These are phyloP conservation scores for Styela plicata DNA, from an alignment of 23 tunicate species.

Conservation along the genomic window DNA sequence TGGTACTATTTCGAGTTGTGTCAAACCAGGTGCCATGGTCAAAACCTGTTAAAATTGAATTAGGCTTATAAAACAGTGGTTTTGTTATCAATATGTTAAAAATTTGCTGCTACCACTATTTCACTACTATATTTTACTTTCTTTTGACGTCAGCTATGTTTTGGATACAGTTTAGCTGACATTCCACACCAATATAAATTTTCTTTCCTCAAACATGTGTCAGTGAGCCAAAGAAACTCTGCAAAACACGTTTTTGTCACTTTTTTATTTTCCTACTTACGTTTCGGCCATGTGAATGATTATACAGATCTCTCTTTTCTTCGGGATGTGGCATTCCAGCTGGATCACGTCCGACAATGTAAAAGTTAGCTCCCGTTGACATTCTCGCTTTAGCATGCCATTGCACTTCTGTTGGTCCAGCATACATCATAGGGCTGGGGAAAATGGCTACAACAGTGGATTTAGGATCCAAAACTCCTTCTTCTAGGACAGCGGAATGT, in stretches of 20 bases:
- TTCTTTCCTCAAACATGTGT: no score
- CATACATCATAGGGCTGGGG: slow-evolving; percentile 99
- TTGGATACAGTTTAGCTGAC: no score
- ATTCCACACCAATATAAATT: no score
- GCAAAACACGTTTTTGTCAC: no score
- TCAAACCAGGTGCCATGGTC: slow-evolving; percentile 98
- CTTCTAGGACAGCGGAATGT: slow-evolving; percentile 94
- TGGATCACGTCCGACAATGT: slow-evolving; percentile 99
- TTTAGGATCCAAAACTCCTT: slow-evolving; percentile 86
- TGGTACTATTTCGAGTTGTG: slow-evolving; percentile 88
- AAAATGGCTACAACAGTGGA: slow-evolving; percentile 98
- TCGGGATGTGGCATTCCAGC: slow-evolving; percentile 99
- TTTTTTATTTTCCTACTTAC: no score
- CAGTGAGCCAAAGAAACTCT: no score
- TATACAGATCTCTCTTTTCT: slow-evolving; percentile 85
- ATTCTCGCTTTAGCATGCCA: slow-evolving; percentile 99
- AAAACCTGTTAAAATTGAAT: slow-evolving; percentile 84
- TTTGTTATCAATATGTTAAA: no score
- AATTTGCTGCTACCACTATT: no score
- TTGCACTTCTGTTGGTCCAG: slow-evolving; percentile 99
- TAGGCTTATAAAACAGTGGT: no score
- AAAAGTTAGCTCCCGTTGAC: slow-evolving; percentile 97
- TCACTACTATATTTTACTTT: no score
- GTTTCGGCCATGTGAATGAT: slow-evolving; percentile 92
- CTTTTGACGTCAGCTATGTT: no score